A percentile compares a stretch with the other conserved stretches of the same genome.
These are phyloP conservation scores for Coptodon rendalli DNA, from an alignment of 2,113 vertebrate genomes.

Conservation along the genomic window DNA sequence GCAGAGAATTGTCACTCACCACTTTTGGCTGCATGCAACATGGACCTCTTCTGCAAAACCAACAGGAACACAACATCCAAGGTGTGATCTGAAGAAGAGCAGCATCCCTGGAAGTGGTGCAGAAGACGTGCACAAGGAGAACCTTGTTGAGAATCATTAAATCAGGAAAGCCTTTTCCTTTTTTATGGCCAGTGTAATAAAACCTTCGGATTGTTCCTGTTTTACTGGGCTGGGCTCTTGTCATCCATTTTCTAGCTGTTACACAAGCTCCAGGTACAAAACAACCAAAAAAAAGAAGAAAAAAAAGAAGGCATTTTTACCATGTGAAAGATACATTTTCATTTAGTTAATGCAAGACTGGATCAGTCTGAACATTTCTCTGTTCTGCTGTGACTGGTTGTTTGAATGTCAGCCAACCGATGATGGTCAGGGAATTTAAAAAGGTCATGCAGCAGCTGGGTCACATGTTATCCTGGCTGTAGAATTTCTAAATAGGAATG, in stretches of 20 bases:
- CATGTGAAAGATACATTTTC: not conserved
- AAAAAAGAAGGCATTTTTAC: not conserved
- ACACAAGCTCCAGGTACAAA: not conserved
- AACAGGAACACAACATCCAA: not conserved
- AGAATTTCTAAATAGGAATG: not conserved
- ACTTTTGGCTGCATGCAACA: not conserved
- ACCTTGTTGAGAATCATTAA: not conserved
- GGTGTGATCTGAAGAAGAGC: not conserved
- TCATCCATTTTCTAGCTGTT: not conserved
- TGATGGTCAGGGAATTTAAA: not conserved
- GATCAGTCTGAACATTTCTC: not conserved
- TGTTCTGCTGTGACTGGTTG: not conserved
- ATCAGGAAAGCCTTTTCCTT: not conserved
- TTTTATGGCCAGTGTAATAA: not conserved
- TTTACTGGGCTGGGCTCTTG: not conserved
- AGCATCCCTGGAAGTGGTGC: not conserved
- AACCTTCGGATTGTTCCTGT: not conserved
- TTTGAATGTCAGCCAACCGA: not conserved
- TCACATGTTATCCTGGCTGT: not conserved
- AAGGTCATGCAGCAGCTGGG: not conserved
- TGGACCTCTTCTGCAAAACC: not conserved
- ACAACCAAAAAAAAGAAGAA: fast-evolving
- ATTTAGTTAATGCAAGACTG: not conserved
- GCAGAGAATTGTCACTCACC: not conserved
- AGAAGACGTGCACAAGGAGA: not conserved